Conservation (phyloP, 2,797 vertebrate species). For the Glyptemys insculpta region DNA sequence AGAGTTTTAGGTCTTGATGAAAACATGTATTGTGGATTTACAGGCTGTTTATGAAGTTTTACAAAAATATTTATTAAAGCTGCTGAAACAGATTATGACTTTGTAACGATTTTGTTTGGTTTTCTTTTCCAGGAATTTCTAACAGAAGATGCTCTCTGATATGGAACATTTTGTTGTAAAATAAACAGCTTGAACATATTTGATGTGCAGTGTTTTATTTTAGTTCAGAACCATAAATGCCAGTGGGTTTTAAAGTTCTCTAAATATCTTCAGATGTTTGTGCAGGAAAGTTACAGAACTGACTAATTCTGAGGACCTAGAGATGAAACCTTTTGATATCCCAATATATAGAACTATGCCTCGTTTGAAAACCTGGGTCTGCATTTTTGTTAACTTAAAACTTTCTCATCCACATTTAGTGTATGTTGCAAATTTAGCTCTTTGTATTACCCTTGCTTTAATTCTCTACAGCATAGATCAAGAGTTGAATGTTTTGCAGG, state of each 20-base stretch:
- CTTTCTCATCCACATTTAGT: not conserved
- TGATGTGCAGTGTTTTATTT: slow-evolving; percentile 3
- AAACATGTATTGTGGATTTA: not conserved
- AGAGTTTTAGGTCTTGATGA: not conserved
- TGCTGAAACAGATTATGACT: not conserved
- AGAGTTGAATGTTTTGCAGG: not conserved
- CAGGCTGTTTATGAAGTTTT: not conserved
- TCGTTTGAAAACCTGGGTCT: not conserved
- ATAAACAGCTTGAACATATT: slow-evolving; percentile 70
- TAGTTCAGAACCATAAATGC: not conserved
- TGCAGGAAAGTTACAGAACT: not conserved
- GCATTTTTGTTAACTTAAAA: not conserved
- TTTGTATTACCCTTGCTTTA: not conserved
- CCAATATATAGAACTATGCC: not conserved
- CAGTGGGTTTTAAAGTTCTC: not conserved
- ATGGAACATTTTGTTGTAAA: slow-evolving; percentile 56
- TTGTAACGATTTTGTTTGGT: not conserved
- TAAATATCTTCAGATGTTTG: not conserved
- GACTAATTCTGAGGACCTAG: not conserved
- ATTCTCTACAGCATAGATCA: not conserved
- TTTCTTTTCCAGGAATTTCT: slow-evolving; percentile 81
- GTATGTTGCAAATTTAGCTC: not conserved
- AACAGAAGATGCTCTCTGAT: slow-evolving; percentile 1
- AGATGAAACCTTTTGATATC: not conserved
- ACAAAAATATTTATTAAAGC: slow-evolving; percentile 13